These are phyloP conservation scores for Holothuria scabra DNA, from an alignment of 53 echinoderm and acorn worm genomes.

Conservation along the genomic window DNA sequence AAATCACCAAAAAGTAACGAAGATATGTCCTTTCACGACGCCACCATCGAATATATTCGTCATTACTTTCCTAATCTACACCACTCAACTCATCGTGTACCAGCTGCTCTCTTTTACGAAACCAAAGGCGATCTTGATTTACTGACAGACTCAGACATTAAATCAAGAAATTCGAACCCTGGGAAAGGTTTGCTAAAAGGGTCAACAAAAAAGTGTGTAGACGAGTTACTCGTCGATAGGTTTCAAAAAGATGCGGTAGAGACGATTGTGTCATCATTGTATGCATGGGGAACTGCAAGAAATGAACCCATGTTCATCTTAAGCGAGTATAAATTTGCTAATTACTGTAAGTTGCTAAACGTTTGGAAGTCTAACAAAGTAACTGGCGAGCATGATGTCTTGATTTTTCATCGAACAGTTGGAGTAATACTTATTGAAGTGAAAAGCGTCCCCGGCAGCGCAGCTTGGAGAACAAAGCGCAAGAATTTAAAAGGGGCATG, in stretches of 20 bases:
- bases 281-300: conserved; percentile 50
- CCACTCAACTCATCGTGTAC: conserved; percentile 51
- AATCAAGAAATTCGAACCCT: background rate
- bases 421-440: conserved; percentile 59
- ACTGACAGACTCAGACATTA: conserved; percentile 41
- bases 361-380: conserved; percentile 22
- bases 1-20: conserved; percentile 50
- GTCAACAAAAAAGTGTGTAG: conserved; percentile 27
- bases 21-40: conserved; percentile 56
- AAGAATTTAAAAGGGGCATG: conserved; percentile 47
- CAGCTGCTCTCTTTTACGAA: conserved; percentile 60
- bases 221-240: conserved; percentile 42
- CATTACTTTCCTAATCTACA: conserved; percentile 53
- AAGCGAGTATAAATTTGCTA: conserved; percentile 62
- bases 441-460: conserved; percentile 43
- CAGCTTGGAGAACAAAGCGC: conserved; percentile 57
- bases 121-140: conserved; percentile 62
- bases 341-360: conserved; percentile 41
- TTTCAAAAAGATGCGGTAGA: conserved; percentile 71
- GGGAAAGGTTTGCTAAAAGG: conserved; percentile 20
- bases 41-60: conserved; percentile 43
- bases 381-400: conserved; percentile 61
- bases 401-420: conserved; percentile 46
- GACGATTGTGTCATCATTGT: conserved; percentile 38
- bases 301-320: conserved; percentile 57